Evolutionary conservation across 2,797 vertebrate species (phyloP).

Genomic region (Alauda arvensis): DNA sequence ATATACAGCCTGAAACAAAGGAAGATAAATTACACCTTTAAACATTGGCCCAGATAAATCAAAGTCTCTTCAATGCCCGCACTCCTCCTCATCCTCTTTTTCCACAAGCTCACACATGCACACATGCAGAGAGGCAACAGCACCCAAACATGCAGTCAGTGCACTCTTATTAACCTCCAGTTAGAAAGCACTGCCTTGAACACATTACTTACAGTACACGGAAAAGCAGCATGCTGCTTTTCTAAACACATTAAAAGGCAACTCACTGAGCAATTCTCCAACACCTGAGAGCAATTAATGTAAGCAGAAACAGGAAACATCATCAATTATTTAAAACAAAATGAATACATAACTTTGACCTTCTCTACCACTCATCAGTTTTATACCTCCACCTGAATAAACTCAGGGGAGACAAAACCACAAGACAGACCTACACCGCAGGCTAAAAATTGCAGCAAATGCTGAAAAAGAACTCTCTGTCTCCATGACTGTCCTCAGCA

Average conservation of each 20-base stretch:
- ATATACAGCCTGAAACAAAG: neutral
- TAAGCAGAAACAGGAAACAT: constrained; percentile 71
- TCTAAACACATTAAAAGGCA: constrained; percentile 68
- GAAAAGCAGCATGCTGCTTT: constrained; percentile 41
- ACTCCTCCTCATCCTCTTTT: neutral
- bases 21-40: neutral
- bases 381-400: constrained; percentile 60
- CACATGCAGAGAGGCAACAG: neutral
- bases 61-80: neutral
- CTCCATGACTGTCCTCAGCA: neutral
- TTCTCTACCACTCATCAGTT: constrained; percentile 65
- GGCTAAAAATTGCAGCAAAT: neutral
- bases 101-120: neutral
- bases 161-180: constrained; percentile 53
- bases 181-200: constrained; percentile 31
- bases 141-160: neutral
- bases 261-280: constrained; percentile 62
- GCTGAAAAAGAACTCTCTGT: neutral
- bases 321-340: constrained; percentile 78
- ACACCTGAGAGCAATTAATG: constrained; percentile 77
- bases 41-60: neutral
- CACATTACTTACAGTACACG: constrained; percentile 21
- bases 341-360: constrained; percentile 74
- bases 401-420: constrained; percentile 44
- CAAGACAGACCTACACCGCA: neutral